phyloP scores from a whole-genome alignment of 1,140 invertebrate species.

The Sarcophaga peregrina region DNA sequence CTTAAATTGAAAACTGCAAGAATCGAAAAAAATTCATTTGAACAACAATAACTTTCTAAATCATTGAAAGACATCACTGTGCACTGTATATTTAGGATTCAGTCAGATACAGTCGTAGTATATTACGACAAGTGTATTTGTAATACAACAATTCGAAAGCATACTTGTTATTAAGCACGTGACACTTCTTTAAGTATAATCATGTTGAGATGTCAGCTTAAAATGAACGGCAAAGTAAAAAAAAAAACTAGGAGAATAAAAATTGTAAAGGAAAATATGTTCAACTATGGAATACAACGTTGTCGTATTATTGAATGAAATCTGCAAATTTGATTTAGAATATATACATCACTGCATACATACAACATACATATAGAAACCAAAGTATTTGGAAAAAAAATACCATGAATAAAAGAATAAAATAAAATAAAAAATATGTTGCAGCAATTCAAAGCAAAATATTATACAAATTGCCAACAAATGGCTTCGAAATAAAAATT shows the following conservation, averaged over 20 bases:
- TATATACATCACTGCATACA: not conserved
- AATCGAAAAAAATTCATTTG: no score
- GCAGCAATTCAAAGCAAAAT: not conserved
- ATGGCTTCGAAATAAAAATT: slow-evolving; percentile 8
- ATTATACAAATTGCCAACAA: not conserved
- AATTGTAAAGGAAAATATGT: not conserved
- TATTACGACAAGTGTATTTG: slow-evolving; percentile 3
- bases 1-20: no score
- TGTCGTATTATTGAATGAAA: not conserved
- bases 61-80: not conserved
- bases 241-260: not conserved
- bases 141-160: slow-evolving; percentile 5
- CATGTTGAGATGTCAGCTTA: slow-evolving; percentile 37
- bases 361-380: not conserved
- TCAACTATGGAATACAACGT: not conserved
- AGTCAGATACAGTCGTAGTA: not conserved
- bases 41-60: no score
- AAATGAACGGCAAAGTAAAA: not conserved
- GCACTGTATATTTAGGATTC: not conserved
- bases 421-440: not conserved
- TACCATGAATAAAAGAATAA: not conserved
- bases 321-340: slow-evolving; percentile 35
- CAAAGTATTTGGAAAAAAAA: slow-evolving; percentile 24
- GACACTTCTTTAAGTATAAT: slow-evolving; percentile 30
- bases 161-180: slow-evolving; percentile 36